Evolutionary conservation across 2,888 invertebrate species (phyloP), one percentile per base, ranked within the genome.

Genomic region (Aphelenchoides bicaudatus): DNA sequence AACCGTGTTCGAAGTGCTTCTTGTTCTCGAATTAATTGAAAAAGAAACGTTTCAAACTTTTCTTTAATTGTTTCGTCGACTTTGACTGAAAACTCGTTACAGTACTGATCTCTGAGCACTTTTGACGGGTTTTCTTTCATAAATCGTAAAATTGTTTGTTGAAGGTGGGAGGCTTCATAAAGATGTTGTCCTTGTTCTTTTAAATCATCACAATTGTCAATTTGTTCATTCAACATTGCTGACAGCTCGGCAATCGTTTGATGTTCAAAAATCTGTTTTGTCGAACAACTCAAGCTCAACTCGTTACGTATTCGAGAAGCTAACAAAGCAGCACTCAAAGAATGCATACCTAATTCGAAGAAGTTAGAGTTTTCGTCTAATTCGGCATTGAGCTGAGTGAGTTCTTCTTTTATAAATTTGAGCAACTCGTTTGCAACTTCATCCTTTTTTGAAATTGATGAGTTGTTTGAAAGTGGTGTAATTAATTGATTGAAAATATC

Each of bases 261-360:
- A 50, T 60, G 53, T 10, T 63, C 64, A 28, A 63, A 61, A 2
- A 56, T 8, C 13, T n/a, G 21, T 2, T 31, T 19, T n/a, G 56
- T 57, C 5, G 60, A 25, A 25, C 56, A 56, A 13, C 57, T 23
- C 2, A 37, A 25, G 3, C 19, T 37, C 6, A 66, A 28, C 19
- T 52, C 16, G 4, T 60, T 53, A 10, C 57, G 46, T 6, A 73
- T 30, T 13, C 31, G 29, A 48, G 63, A 56, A 2, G 62, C 62
- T 13, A 70, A 25, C 30, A 59, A 58, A 49, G 66, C 62, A 6
- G 73, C 73, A 13, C 57, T 39, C 6, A 73, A 49, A 2, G 73
- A 73, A 49, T 73, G 67, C 0, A 71, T 70, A n/a, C 73, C 73
- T 19, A 54, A 10, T 3, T 59, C 53, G 52, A 74, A 73, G 43